Base-by-base conservation (phyloP, 2,888 invertebrate species). In the Ochropacha duplaris region DNA sequence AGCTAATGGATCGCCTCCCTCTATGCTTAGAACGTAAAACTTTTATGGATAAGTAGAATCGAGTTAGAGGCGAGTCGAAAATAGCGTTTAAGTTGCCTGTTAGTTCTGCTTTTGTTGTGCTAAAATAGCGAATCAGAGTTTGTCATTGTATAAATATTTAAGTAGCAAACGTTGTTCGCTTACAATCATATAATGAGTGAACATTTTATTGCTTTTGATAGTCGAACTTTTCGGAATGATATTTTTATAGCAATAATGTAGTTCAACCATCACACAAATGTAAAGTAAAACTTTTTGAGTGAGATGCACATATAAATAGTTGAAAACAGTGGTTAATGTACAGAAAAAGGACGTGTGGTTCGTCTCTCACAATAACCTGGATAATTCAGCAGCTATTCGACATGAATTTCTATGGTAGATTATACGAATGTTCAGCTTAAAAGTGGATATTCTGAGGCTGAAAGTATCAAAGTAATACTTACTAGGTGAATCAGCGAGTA, bases 401-500 rank as follows among this genome's bases (percentile, higher is more conserved):
- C 9, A 9, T 28, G 28, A 28, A 9, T 0, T 9, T 28, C 28
- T 28, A 28, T 28, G 28, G 28, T 9, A 9, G 28, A 28, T 28
- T 28, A 28, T 28, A 2, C 28, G 24, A 11, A 31, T 31, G 31
- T 9, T 31, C 11, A 31, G 9, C n/a, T n/a, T n/a, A n/a, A 9
- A 31, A 31, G 6, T n/a, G 11, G 1, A 31, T 9, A 31, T 31
- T 36, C 36, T n/a, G 8, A 3, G 14, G 16, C 19, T 4, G 16
- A 16, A 16, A 19, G 19, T 39, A 39, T 39, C 44, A 44, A 19
- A 44, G 36, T n/a, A 50, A 50, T 49, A 95, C 96, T 96, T 94
- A 97, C 97, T 96, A 87, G 97, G 96, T 57, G 96, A 96, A 90
- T 97, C 97, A 78, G 96, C 95, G 51, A 97, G 94, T 68, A 97